Base-by-base conservation (phyloP, 2,113 vertebrate species). In the Pardalotus punctatus region DNA sequence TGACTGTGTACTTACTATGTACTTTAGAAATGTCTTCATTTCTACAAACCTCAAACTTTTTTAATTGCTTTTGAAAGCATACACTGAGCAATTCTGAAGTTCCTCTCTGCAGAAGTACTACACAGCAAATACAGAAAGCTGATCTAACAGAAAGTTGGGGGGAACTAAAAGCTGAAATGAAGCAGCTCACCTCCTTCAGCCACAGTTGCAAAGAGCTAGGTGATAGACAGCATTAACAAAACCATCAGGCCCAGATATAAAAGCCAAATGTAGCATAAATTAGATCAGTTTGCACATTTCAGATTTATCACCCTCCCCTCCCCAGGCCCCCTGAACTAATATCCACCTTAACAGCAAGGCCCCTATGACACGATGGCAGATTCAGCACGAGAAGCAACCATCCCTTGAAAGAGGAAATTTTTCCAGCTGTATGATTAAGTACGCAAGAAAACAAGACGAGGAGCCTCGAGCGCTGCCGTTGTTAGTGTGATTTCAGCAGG, bases 401-500 rank as follows among this genome's bases (percentile, higher is more conserved):
- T 8, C 50, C 72, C 56, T 25, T 86, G 27, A 9, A 77, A 85
- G 50, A 54, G 38, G 50, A 65, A 87, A 54, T 74, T 77, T 40
- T 86, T 85, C 53, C 76, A 90, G 87, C 66, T 66, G 50, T 86
- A 79, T 12, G 64, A 77, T 60, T 47, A 86, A 82, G 65, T 11
- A 54, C 5, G 0, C 35, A 90, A 56, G 51, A 83, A 91, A 81
- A 88, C 67, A 81, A 82, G 88, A 50, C 4, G 0, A 92, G 69
- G 82, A 96, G 74, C 91, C 91, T 88, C 58, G 11, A 96, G 92
- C 38, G 0, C 85, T 92, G 87, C 89, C 22, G 9, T n/a, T 36
- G 24, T 89, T 58, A 72, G 89, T 10, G 6, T 80, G 84, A 94
- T 91, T 96, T 88, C 88, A 91, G 93, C 77, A 57, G 94, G 94